These are phyloP conservation scores for Cenopis cana DNA, from an alignment of 2,888 invertebrate species.

Conservation along the genomic window DNA sequence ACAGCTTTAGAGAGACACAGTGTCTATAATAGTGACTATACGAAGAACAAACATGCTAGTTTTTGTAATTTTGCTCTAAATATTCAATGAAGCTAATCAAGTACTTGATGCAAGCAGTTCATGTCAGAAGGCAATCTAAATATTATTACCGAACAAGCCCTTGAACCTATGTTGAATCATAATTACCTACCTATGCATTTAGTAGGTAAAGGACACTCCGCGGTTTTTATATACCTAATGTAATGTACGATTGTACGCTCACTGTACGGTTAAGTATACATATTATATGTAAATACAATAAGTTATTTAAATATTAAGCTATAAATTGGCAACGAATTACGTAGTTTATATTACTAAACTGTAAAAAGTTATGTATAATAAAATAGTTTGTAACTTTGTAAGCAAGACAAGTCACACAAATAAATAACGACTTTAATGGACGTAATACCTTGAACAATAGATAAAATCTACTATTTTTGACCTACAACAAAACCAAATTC, in stretches of 20 bases:
- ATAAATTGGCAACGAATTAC: background rate
- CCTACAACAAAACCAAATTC: too few relatives aligned
- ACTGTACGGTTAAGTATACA: too few relatives aligned
- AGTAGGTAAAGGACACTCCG: slow-evolving; percentile 9
- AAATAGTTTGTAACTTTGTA: background rate
- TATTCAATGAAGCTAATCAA: slow-evolving; percentile 20
- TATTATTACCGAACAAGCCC: slow-evolving; percentile 5
- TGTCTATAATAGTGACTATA: too few relatives aligned
- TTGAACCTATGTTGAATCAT: slow-evolving; percentile 4
- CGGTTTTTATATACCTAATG: too few relatives aligned
- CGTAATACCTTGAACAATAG: too few relatives aligned
- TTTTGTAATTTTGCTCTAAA: slow-evolving; percentile 7
- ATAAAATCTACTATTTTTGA: too few relatives aligned
- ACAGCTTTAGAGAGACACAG: background rate
- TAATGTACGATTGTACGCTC: too few relatives aligned
- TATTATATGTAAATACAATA: too few relatives aligned
- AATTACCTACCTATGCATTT: too few relatives aligned
- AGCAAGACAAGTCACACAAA: background rate
- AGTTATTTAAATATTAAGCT: background rate
- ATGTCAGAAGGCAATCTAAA: slow-evolving; percentile 7
- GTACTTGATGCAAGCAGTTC: slow-evolving; percentile 5
- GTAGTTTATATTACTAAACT: too few relatives aligned
- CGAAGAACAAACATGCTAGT: background rate
- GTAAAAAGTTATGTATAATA: background rate
- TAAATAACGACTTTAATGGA: too few relatives aligned